These are phyloP conservation scores for Pseudoatta argentina DNA, from an alignment of 1,140 invertebrate genomes.

Conservation along the genomic window DNA sequence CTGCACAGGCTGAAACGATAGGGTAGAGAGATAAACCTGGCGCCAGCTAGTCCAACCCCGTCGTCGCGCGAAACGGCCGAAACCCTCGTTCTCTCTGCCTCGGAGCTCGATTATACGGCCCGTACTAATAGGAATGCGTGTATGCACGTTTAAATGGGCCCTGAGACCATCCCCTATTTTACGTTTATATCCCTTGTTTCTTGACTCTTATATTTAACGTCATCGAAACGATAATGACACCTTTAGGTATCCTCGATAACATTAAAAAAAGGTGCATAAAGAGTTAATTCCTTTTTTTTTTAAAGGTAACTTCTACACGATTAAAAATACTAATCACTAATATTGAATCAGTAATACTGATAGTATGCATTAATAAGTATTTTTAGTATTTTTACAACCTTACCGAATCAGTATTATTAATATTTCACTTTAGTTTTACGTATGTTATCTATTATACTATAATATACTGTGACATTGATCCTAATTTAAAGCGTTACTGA, in stretches of 20 bases:
- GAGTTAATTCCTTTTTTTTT: background rate
- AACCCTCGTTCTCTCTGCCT: constrained; percentile 34
- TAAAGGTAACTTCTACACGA: too few relatives aligned
- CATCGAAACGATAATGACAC: background rate
- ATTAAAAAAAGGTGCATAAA: background rate
- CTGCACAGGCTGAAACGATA: constrained; percentile 76
- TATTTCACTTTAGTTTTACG: too few relatives aligned
- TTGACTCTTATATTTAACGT: constrained; percentile 63
- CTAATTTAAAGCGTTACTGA: too few relatives aligned
- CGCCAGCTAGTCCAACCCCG: constrained; percentile 77
- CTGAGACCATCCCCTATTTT: background rate
- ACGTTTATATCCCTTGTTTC: constrained; percentile 46
- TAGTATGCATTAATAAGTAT: too few relatives aligned
- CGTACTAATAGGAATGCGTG: constrained; percentile 42
- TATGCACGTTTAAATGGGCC: constrained; percentile 25
- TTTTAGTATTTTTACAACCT: too few relatives aligned
- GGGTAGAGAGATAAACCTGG: constrained; percentile 80
- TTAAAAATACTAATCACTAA: too few relatives aligned
- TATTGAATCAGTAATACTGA: too few relatives aligned
- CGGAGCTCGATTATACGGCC: background rate
- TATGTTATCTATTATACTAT: too few relatives aligned
- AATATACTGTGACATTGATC: too few relatives aligned
- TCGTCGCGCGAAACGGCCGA: constrained; percentile 45
- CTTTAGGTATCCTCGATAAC: background rate
- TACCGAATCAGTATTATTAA: too few relatives aligned